Percentiles rank a stretch among this genome's conserved stretches.
These are phyloP conservation scores for Leguminivora glycinivorella DNA, from an alignment of 1,140 invertebrate genomes.

Conservation along the genomic window DNA sequence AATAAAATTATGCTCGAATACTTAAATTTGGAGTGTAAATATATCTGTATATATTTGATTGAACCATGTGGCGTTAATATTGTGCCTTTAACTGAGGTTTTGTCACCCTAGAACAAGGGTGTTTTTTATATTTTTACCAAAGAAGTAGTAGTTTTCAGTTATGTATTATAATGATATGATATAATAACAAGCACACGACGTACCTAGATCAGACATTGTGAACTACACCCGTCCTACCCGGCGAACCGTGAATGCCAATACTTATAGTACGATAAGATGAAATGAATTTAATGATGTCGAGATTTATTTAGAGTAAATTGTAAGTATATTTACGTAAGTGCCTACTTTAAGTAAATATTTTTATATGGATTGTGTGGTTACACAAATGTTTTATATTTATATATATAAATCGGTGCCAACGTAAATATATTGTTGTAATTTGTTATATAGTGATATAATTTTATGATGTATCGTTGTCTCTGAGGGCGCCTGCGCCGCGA, in stretches of 20 bases:
- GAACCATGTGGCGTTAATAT: constrained; percentile 13
- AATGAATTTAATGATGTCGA: constrained; percentile 72
- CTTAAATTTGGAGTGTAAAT: constrained; percentile 24
- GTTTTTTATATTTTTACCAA: constrained; percentile 28
- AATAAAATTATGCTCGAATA: constrained; percentile 13
- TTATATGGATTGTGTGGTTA: constrained; percentile 71
- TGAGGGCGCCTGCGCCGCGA: constrained; percentile 50
- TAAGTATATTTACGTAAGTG: constrained; percentile 74
- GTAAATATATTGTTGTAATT: constrained; percentile 77
- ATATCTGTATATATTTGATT: constrained; percentile 17
- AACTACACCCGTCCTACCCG: constrained; percentile 45
- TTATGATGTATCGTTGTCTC: constrained; percentile 74
- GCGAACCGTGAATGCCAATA: constrained; percentile 58
- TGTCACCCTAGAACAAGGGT: background rate
- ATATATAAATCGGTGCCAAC: constrained; percentile 76
- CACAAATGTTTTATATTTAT: constrained; percentile 71
- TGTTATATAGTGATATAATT: constrained; percentile 77
- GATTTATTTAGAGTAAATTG: constrained; percentile 70
- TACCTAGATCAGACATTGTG: background rate
- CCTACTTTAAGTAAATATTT: constrained; percentile 73
- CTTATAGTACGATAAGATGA: constrained; percentile 56
- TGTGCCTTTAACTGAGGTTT: constrained; percentile 29
- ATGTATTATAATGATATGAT: constrained; percentile 28
- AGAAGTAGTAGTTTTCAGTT: constrained; percentile 27
- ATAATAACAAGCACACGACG: constrained; percentile 15